phyloP scores from a whole-genome alignment of 2,888 invertebrate species.

The Andrena camellia region DNA sequence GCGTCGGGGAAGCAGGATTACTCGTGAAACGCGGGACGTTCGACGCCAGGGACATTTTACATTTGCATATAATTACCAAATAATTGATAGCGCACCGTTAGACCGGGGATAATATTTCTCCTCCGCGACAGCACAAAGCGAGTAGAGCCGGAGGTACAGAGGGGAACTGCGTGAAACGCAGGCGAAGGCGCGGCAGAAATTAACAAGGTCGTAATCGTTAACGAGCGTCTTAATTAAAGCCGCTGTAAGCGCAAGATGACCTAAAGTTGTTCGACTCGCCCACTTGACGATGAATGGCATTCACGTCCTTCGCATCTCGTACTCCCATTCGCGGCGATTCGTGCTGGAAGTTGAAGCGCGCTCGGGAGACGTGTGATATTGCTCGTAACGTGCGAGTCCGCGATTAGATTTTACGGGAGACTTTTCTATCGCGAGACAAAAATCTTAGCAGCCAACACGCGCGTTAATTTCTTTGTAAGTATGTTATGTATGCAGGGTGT shows the following conservation, averaged over 20 bases:
- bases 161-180: not conserved
- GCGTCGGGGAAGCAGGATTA: too few relatives aligned
- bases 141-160: not conserved
- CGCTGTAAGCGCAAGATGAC: constrained; percentile 62
- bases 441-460: too few relatives aligned
- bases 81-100: too few relatives aligned
- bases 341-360: not conserved
- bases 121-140: not conserved
- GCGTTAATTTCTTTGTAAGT: too few relatives aligned
- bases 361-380: not conserved
- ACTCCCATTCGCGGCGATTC: constrained; percentile 5
- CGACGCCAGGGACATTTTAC: too few relatives aligned
- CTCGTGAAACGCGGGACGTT: too few relatives aligned
- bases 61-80: too few relatives aligned
- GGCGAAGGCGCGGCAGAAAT: constrained; percentile 18
- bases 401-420: too few relatives aligned
- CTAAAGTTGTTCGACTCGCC: constrained; percentile 48
- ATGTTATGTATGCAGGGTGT: too few relatives aligned
- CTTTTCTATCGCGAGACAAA: too few relatives aligned
- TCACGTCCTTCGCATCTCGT: constrained; percentile 30
- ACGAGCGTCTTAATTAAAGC: constrained; percentile 68
- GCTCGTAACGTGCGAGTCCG: too few relatives aligned
- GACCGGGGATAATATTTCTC: not conserved
- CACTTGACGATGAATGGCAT: constrained; percentile 21
- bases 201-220: constrained; percentile 64